Conservation (phyloP, 1,140 invertebrate genomes). For the Drosophila paulistorum region DNA sequence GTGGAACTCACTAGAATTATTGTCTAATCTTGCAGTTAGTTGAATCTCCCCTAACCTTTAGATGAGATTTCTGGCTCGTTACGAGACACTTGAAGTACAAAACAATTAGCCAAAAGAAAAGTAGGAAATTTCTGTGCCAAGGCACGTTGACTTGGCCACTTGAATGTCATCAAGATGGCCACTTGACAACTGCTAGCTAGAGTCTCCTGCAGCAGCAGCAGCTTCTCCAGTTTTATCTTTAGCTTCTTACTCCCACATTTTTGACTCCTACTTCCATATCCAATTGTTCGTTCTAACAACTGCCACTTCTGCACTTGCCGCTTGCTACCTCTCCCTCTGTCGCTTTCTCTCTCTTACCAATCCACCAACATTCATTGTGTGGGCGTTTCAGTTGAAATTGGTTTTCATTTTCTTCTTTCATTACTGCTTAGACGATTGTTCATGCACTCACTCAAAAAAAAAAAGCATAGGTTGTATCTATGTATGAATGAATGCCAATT, state of each 20-base stretch:
- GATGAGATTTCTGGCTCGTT: too few species aligned
- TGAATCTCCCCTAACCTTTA: too few species aligned
- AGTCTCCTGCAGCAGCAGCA: too few species aligned
- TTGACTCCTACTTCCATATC: background rate
- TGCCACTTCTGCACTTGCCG: too few species aligned
- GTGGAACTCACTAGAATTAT: too few species aligned
- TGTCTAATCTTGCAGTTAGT: too few species aligned
- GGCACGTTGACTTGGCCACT: slow-evolving; percentile 15
- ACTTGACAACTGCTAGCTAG: slow-evolving; percentile 1
- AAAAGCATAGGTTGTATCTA: too few species aligned
- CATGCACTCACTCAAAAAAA: background rate
- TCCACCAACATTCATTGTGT: background rate
- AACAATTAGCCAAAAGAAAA: slow-evolving; percentile 23
- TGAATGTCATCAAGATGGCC: slow-evolving; percentile 10
- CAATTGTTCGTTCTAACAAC: too few species aligned
- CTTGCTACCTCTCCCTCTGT: too few species aligned
- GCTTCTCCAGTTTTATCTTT: too few species aligned
- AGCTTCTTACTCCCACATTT: slow-evolving; percentile 7
- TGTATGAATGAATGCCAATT: too few species aligned
- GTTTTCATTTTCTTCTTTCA: too few species aligned
- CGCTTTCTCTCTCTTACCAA: background rate
- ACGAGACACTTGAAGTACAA: background rate
- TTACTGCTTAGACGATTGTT: background rate
- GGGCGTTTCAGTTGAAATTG: background rate
- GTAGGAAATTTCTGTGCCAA: slow-evolving; percentile 22